phyloP scores from a whole-genome alignment of 2,797 vertebrate genomes.

The Okamejei kenojei region DNA sequence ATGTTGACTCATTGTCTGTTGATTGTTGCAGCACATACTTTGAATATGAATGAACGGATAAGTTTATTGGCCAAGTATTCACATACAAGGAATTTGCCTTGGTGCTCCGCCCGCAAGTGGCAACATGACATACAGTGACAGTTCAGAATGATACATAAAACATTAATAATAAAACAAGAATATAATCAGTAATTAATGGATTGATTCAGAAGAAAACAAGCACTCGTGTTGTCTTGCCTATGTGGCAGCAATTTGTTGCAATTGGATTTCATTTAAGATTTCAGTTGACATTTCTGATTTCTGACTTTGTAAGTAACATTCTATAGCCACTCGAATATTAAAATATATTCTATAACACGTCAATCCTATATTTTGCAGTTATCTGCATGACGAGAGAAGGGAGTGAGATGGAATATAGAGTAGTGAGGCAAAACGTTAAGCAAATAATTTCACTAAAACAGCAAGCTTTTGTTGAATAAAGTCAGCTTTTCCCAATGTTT shows the following conservation, averaged over 20 bases:
- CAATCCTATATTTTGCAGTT: not conserved
- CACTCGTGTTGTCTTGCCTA: not conserved
- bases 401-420: too few species aligned
- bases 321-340: not conserved
- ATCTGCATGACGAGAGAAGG: not conserved
- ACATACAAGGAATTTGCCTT: too few species aligned
- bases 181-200: not conserved
- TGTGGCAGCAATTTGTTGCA: not conserved
- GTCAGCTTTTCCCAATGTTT: not conserved
- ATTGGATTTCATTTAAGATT: not conserved
- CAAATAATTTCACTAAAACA: not conserved
- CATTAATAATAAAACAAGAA: too few species aligned
- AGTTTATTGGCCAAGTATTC: too few species aligned
- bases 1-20: not conserved
- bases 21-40: not conserved
- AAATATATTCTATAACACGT: not conserved
- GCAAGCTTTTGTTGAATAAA: not conserved
- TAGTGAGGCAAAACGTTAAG: not conserved
- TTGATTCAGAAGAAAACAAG: not conserved
- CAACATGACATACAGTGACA: too few species aligned
- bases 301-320: not conserved
- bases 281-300: not conserved
- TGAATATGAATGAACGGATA: not conserved
- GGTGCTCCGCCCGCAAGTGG: too few species aligned
- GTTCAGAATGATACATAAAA: too few species aligned